A percentile compares a stretch with the other conserved stretches of the same genome.
Evolutionary conservation across 2,888 invertebrate species (phyloP).

Genomic region (Falcaria lacertinaria): DNA sequence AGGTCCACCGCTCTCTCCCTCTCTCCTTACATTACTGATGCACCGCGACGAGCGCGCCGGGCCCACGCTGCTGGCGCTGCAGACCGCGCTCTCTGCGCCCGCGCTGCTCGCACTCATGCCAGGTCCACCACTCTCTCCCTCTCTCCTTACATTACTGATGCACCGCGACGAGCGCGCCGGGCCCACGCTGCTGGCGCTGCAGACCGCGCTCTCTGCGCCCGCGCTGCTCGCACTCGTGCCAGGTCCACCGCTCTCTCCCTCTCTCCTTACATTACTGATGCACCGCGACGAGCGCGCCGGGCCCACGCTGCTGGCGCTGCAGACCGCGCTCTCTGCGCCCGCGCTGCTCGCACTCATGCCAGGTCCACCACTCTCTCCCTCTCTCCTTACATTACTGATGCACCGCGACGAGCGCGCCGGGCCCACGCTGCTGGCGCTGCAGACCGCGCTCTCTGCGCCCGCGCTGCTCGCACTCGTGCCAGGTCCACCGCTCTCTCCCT

Average conservation of each 20-base stretch:
- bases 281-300: no score
- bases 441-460: constrained; percentile 83
- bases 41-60: constrained; percentile 94
- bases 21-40: no score
- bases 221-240: constrained; percentile 85
- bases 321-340: constrained; percentile 83
- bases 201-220: constrained; percentile 83
- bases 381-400: no score
- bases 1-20: constrained; percentile 28
- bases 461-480: constrained; percentile 85
- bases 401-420: no score
- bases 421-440: constrained; percentile 40
- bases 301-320: constrained; percentile 40
- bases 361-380: no score
- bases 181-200: constrained; percentile 90
- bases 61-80: constrained; percentile 90
- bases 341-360: constrained; percentile 85
- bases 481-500: no score
- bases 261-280: no score
- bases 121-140: constrained; percentile 28
- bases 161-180: constrained; percentile 94
- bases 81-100: constrained; percentile 83
- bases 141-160: no score
- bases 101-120: constrained; percentile 85
- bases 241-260: constrained; percentile 28